Conservation (phyloP, 2,888 invertebrate species). For the Cynaeus angustus region DNA sequence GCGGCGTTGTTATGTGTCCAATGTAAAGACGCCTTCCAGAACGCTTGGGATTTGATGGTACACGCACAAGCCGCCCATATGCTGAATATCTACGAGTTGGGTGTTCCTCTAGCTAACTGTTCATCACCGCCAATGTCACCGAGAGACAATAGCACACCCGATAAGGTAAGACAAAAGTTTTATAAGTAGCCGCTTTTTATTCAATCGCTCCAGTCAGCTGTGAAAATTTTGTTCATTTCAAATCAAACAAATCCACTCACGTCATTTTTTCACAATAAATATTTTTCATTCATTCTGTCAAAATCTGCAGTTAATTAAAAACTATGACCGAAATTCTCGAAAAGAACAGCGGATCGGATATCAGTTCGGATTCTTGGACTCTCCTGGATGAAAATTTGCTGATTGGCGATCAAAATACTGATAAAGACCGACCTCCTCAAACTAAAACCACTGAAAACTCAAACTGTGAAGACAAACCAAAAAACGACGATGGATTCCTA, state of each 20-base stretch:
- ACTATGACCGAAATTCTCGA: constrained; percentile 32
- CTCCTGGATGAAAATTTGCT: constrained; percentile 26
- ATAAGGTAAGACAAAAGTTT: constrained; percentile 65
- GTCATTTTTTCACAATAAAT: constrained; percentile 33
- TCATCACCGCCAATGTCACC: constrained; percentile 68
- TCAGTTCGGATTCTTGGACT: constrained; percentile 42
- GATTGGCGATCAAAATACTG: neutral
- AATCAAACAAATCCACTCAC: constrained; percentile 24
- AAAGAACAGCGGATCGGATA: constrained; percentile 19
- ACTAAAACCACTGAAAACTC: neutral
- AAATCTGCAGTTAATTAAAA: constrained; percentile 36
- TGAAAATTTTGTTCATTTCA: constrained; percentile 20
- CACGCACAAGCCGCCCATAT: constrained; percentile 81
- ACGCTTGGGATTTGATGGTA: constrained; percentile 81
- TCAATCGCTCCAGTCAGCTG: neutral
- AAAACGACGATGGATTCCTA: constrained; percentile 52
- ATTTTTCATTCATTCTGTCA: constrained; percentile 43
- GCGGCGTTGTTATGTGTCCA: constrained; percentile 78
- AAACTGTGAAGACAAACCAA: constrained; percentile 23
- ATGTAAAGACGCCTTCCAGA: constrained; percentile 79
- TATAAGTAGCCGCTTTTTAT: neutral
- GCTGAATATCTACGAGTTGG: constrained; percentile 80
- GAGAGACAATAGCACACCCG: constrained; percentile 66
- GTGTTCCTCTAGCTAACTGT: constrained; percentile 69
- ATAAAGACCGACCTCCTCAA: too few species aligned